Percentiles rank a stretch among this genome's conserved stretches.
Evolutionary conservation across 1,140 invertebrate species (phyloP).

Genomic region (Parasteatoda tepidariorum): DNA sequence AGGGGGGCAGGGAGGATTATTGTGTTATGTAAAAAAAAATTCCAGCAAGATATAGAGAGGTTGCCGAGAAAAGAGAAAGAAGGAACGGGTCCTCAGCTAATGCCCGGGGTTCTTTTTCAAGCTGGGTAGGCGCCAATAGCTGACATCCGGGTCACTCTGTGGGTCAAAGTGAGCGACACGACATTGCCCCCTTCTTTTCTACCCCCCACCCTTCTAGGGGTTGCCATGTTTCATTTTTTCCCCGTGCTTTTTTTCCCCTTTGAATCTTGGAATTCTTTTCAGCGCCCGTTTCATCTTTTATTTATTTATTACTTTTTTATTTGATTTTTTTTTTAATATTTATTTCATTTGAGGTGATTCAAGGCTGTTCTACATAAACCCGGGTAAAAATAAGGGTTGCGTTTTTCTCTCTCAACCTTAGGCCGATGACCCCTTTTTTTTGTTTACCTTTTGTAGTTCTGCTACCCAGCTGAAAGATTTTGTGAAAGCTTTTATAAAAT

Average conservation of each 20-base stretch:
- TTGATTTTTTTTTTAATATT: neutral
- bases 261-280: no score
- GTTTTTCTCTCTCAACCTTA: neutral
- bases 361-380: slow-evolving; percentile 5
- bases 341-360: slow-evolving; percentile 19
- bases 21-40: no score
- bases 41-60: slow-evolving; percentile 8
- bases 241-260: no score
- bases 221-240: slow-evolving; percentile 28
- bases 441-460: no score
- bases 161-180: slow-evolving; percentile 50
- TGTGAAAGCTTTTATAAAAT: no score
- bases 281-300: neutral
- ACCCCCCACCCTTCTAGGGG: slow-evolving; percentile 16
- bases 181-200: slow-evolving; percentile 11
- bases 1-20: no score
- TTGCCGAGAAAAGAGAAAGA: slow-evolving; percentile 5
- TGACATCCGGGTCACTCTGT: slow-evolving; percentile 51
- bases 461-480: no score
- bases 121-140: slow-evolving; percentile 46
- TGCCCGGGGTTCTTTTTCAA: slow-evolving; percentile 39
- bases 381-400: neutral
- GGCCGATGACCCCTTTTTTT: neutral
- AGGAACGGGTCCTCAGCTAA: slow-evolving; percentile 42
- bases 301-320: neutral